These are phyloP conservation scores for Tortrix viridana DNA, from an alignment of 2,888 invertebrate genomes.

Conservation along the genomic window DNA sequence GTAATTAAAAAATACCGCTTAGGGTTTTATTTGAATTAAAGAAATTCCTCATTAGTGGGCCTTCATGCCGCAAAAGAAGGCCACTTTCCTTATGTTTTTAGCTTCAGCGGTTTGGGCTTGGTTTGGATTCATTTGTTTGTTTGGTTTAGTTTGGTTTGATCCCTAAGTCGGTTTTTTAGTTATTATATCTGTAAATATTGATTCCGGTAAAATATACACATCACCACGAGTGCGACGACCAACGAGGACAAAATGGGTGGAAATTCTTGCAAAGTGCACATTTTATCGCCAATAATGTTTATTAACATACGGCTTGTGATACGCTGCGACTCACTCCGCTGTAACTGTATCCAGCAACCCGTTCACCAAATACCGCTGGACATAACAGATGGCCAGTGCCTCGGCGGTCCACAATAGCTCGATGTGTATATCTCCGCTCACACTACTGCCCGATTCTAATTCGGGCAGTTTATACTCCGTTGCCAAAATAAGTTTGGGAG, in stretches of 20 bases:
- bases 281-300: conserved; percentile 41
- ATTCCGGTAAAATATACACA: no score
- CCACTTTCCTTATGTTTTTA: no score
- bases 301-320: conserved; percentile 44
- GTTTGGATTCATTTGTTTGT: no score
- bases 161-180: no score
- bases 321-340: conserved; percentile 43
- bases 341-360: conserved; percentile 45
- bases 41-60: no score
- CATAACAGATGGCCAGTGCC: conserved; percentile 42
- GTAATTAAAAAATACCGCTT: no score
- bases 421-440: conserved; percentile 37
- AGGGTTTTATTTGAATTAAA: no score
- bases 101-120: no score
- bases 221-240: no score
- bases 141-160: no score
- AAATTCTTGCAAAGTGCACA: conserved; percentile 35
- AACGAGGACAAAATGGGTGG: neutral
- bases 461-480: conserved; percentile 33
- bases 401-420: conserved; percentile 24
- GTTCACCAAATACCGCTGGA: conserved; percentile 46
- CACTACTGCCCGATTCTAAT: conserved; percentile 33
- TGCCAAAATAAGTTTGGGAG: conserved; percentile 26
- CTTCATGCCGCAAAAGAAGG: no score
- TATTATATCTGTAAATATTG: neutral